These are phyloP conservation scores for Nettapus auritus DNA, from an alignment of 2,113 vertebrate genomes.

Conservation along the genomic window DNA sequence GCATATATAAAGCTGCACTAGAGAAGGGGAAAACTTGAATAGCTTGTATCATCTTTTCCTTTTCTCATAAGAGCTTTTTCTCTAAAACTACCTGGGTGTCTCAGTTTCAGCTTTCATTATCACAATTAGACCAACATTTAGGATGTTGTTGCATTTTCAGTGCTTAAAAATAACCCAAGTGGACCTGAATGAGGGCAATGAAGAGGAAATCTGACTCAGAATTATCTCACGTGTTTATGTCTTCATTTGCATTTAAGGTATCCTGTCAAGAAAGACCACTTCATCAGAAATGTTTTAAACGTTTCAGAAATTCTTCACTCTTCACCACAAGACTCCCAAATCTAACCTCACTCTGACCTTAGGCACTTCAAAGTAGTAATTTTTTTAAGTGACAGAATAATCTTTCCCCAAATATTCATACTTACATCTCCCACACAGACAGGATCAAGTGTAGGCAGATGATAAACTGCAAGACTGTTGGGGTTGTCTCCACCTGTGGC, in stretches of 20 bases:
- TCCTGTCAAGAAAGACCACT: background rate
- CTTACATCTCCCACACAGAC: slow-evolving; percentile 98
- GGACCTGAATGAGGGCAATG: background rate
- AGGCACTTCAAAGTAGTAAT: background rate
- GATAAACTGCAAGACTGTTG: slow-evolving; percentile 96
- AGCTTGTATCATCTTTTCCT: background rate
- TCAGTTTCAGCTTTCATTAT: background rate
- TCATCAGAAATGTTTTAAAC: background rate
- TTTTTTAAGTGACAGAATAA: background rate
- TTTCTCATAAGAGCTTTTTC: background rate
- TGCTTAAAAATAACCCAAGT: background rate
- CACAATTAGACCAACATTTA: background rate
- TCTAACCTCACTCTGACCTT: background rate
- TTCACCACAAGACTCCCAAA: background rate
- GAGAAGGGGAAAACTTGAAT: background rate
- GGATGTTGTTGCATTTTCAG: background rate
- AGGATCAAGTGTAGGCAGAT: slow-evolving; percentile 94
- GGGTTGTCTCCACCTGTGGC: slow-evolving; percentile 98
- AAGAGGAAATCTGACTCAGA: background rate
- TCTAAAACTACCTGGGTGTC: background rate
- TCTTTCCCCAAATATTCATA: background rate
- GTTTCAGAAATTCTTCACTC: background rate
- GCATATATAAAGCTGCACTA: background rate
- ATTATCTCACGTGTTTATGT: background rate
- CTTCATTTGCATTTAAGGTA: background rate